phyloP scores from a whole-genome alignment of 2,797 vertebrate genomes.

The Dendrocincla fuliginosa region DNA sequence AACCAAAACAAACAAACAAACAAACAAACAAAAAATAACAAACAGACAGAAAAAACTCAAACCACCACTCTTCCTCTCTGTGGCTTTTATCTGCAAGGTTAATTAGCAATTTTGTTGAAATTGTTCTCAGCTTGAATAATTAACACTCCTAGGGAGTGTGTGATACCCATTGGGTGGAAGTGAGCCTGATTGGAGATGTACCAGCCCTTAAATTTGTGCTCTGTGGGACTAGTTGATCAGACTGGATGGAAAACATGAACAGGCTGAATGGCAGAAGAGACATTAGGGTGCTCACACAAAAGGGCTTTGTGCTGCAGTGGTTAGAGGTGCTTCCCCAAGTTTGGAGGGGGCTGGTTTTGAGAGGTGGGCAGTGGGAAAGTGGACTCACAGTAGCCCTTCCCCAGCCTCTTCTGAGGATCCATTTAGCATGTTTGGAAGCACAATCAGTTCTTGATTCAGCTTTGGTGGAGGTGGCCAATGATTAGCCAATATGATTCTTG shows the following conservation, averaged over 20 bases:
- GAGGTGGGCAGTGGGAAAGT: neutral
- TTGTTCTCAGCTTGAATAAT: neutral
- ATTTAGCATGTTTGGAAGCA: neutral
- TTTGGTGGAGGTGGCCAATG: neutral
- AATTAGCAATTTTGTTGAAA: neutral
- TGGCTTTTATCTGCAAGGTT: neutral
- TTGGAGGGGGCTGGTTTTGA: neutral
- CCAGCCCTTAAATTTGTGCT: neutral
- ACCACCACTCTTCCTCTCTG: neutral
- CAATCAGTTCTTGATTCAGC: neutral
- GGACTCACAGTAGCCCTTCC: neutral
- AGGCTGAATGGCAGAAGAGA: neutral
- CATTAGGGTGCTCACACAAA: neutral
- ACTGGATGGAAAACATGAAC: neutral
- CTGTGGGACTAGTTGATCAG: neutral
- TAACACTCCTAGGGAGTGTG: neutral
- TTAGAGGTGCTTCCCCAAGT: neutral
- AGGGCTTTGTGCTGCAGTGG: neutral
- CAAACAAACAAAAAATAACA: neutral
- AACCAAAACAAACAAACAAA: neutral
- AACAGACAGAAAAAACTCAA: neutral
- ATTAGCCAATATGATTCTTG: neutral
- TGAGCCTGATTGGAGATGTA: neutral
- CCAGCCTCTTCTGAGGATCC: neutral
- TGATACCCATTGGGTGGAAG: neutral